Evolutionary conservation across 2,113 vertebrate genomes (phyloP).

Genomic region (Galeopterus variegatus): DNA sequence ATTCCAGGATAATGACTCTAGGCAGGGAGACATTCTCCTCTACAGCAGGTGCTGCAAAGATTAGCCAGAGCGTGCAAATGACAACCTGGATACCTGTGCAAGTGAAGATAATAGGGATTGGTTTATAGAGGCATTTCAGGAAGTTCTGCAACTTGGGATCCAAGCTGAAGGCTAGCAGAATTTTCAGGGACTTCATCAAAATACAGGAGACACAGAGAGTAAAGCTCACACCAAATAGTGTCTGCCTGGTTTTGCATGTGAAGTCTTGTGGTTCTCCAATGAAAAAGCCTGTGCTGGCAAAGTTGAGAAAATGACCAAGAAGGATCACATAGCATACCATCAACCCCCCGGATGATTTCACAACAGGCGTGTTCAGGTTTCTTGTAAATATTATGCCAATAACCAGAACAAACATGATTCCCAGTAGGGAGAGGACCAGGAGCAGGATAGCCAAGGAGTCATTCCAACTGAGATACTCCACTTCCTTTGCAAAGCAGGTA

Average conservation of each 20-base stretch:
- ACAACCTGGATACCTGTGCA: conserved; percentile 90
- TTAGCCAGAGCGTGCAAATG: conserved; percentile 92
- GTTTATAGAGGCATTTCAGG: conserved; percentile 90
- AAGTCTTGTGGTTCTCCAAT: conserved; percentile 90
- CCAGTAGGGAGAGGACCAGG: conserved; percentile 88
- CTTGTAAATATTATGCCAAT: conserved; percentile 92
- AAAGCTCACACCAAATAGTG: conserved; percentile 94
- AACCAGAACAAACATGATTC: conserved; percentile 89
- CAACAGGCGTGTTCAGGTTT: conserved; percentile 91
- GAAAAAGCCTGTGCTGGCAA: conserved; percentile 91
- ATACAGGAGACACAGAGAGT: conserved; percentile 94
- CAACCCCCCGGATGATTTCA: conserved; percentile 92
- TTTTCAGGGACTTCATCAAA: conserved; percentile 95
- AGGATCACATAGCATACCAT: conserved; percentile 93
- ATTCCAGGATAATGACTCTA: conserved; percentile 90
- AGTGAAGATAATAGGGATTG: conserved; percentile 85
- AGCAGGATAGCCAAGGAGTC: conserved; percentile 92
- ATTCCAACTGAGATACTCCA: conserved; percentile 91
- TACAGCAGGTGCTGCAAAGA: conserved; percentile 89
- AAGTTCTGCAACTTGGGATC: conserved; percentile 90
- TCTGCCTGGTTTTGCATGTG: conserved; percentile 92
- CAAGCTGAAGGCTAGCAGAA: conserved; percentile 94
- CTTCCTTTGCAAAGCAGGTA: conserved; percentile 88
- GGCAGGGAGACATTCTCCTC: conserved; percentile 81
- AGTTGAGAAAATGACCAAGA: conserved; percentile 91